These are phyloP conservation scores for Saguinus imperator DNA, from an alignment of 2,113 vertebrate species.

Conservation along the genomic window DNA sequence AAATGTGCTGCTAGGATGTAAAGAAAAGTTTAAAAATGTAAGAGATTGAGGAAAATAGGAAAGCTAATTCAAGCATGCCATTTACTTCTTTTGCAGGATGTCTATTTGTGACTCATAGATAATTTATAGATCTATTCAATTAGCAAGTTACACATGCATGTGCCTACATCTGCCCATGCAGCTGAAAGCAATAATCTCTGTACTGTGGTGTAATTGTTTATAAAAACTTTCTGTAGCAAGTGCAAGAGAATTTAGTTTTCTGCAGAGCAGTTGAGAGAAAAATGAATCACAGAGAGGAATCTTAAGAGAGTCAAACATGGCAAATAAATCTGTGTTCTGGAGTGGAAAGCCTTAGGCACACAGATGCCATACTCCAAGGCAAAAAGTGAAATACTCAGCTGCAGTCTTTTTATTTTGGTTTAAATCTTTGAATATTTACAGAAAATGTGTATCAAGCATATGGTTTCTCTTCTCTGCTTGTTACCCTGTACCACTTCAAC, in stretches of 20 bases:
- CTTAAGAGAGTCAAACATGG: neutral
- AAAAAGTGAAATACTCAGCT: neutral
- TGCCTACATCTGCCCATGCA: neutral
- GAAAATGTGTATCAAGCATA: neutral
- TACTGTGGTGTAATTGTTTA: constrained; percentile 42
- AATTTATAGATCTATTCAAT: constrained; percentile 71
- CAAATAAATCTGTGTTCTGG: constrained; percentile 34
- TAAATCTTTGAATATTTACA: constrained; percentile 52
- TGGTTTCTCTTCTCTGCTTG: neutral
- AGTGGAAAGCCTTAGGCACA: neutral
- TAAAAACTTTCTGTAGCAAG: constrained; percentile 42
- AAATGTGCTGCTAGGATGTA: neutral
- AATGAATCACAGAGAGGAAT: constrained; percentile 50
- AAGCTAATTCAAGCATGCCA: neutral
- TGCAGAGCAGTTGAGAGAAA: constrained; percentile 20
- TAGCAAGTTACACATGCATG: constrained; percentile 51
- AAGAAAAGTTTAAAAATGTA: constrained; percentile 47
- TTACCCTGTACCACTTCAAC: neutral
- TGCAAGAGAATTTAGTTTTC: neutral
- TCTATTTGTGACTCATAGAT: neutral
- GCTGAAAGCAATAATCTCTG: constrained; percentile 60
- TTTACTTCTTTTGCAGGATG: constrained; percentile 19
- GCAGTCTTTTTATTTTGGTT: neutral
- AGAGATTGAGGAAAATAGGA: neutral
- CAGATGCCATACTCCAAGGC: constrained; percentile 33